Evolutionary conservation across 1,140 invertebrate species (phyloP).

Genomic region (Cephus cinctus): DNA sequence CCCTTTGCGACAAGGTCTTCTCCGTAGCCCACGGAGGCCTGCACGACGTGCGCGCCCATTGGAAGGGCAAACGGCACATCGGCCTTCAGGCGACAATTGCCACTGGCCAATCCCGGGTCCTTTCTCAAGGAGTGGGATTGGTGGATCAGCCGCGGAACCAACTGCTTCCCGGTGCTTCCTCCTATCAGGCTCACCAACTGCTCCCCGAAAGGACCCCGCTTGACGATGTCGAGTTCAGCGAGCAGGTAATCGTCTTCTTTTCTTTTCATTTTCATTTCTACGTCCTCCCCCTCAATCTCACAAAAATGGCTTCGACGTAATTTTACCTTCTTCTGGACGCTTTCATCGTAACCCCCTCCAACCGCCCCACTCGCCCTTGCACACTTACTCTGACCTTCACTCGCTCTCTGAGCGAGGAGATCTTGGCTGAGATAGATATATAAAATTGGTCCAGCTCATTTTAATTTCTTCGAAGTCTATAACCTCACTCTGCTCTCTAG

Average conservation of each 20-base stretch:
- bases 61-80: constrained; percentile 42
- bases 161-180: not conserved
- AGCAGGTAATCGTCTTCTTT: constrained; percentile 27
- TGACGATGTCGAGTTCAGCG: constrained; percentile 23
- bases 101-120: constrained; percentile 10
- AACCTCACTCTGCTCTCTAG: no score
- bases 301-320: no score
- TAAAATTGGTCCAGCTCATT: no score
- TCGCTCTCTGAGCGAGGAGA: no score
- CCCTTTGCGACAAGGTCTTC: constrained; percentile 40
- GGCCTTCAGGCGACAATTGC: constrained; percentile 18
- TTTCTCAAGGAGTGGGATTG: constrained; percentile 15
- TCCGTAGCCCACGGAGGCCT: constrained; percentile 39
- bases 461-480: no score
- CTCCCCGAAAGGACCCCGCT: constrained; percentile 13
- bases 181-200: constrained; percentile 13
- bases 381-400: no score
- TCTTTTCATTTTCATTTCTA: constrained; percentile 2
- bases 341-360: no score
- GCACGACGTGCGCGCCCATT: constrained; percentile 42
- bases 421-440: no score
- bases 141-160: constrained; percentile 12
- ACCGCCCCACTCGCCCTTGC: no score
- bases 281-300: no score
- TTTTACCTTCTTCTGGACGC: no score